Base-by-base conservation (phyloP, 2,797 vertebrate species). In the Semaprochilodus insignis region DNA sequence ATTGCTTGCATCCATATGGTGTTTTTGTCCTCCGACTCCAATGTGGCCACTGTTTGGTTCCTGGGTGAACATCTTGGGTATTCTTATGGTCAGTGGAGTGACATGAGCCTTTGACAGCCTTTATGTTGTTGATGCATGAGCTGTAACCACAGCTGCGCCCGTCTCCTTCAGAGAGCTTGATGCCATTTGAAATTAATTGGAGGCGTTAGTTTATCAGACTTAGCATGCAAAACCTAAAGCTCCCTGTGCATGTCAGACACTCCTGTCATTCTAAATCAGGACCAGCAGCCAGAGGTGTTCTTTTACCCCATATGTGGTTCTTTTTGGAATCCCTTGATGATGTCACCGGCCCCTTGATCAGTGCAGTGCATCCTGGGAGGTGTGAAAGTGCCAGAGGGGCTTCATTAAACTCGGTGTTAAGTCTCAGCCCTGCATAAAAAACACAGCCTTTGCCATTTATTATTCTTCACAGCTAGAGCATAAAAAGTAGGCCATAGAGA, bases 331-430 rank as follows among this genome's bases (percentile, higher is more conserved):
- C 55, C 82, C 84, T 78, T 74, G 16, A 54, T 34, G 31, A 81
- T 62, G 31, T 81, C 73, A 72, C 27, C 0, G n/a, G 65, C 13
- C 40, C 36, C 78, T 55, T 66, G 52, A 80, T 72, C 77, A 44
- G 66, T 59, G 71, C 55, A 36, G 11, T 48, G 27, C 62, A 59
- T 65, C 17, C 74, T 34, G 51, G 54, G 40, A 82, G 72, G 51
- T 23, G 21, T 76, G 27, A 86, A 79, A 40, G 34, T 76, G 72
- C 76, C 14, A 11, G 27, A 75, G 23, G 66, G 65, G 63, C 67
- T 76, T 86, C 80, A 86, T 87, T 82, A 82, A 77, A 73, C 57
- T 84, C 67, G 54, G 44, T 67, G 66, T 73, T 80, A 83, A 31
- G 65, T 73, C 8, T 44, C 51, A 69, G 65, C 57, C 77, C 59